Evolutionary conservation across 2,113 vertebrate genomes (phyloP).

Genomic region (Pica pica): DNA sequence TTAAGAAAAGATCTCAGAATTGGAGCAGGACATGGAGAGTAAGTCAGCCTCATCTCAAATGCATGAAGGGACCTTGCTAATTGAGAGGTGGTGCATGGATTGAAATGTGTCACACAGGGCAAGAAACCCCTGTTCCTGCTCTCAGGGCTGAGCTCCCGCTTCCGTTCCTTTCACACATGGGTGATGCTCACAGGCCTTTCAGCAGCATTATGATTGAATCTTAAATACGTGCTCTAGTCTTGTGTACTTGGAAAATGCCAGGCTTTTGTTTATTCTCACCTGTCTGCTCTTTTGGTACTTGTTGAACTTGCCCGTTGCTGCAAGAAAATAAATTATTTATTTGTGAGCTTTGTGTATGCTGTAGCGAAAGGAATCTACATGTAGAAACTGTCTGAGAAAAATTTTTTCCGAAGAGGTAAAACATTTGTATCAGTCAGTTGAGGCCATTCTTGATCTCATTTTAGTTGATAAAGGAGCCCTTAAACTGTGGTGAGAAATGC

Average conservation of each 20-base stretch:
- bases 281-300: not conserved
- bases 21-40: not conserved
- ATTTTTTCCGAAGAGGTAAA: not conserved
- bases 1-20: not conserved
- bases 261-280: not conserved
- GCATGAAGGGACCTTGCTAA: not conserved
- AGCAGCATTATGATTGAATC: not conserved
- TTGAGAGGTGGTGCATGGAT: not conserved
- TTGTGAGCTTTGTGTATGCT: not conserved
- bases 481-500: not conserved
- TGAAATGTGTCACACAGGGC: not conserved
- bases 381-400: not conserved
- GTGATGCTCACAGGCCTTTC: not conserved
- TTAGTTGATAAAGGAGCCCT: not conserved
- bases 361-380: not conserved
- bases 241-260: not conserved
- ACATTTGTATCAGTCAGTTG: not conserved
- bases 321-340: not conserved
- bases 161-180: not conserved
- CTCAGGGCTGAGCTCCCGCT: not conserved
- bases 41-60: not conserved
- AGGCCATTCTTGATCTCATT: not conserved
- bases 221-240: not conserved
- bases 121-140: not conserved
- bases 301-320: not conserved